Base-by-base conservation (phyloP, 2,888 invertebrate genomes). In the Hirtodrosophila confusa region DNA sequence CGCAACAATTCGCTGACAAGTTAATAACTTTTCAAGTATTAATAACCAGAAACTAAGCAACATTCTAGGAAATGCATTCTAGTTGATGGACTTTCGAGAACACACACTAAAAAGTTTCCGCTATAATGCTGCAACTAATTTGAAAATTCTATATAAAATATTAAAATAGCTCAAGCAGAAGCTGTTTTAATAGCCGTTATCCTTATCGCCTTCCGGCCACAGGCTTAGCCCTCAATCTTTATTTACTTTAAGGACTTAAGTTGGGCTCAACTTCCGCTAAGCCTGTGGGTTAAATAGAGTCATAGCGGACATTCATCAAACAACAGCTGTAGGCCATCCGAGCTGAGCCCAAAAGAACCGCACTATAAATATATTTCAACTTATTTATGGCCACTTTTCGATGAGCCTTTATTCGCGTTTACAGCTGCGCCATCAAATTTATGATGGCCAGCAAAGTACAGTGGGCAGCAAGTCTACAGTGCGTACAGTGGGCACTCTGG, bases 341-440 rank as follows among this genome's bases (percentile, higher is more conserved):
- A 53, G 56, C 44, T 56, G 48, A 35, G 17, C 36, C 35, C 40
- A 33, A 45, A 41, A 53, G 64, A 72, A 69, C 82, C 82, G 60
- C 82, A 87, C 82, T 86, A 86, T 88, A 77, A 77, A 88, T 72
- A 70, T 40, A 71, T 78, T 78, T 80, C 57, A 88, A 88, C 85
- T 82, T 83, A 88, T 88, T 84, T 84, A 84, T 88, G 87, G 67
- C 65, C 86, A 69, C 77, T 84, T 86, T 83, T 84, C 87, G 83
- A 84, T 88, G 84, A 73, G 84, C 66, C 79, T 80, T 80, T 83
- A 79, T 76, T 69, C 74, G 86, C 74, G 78, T 84, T 84, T 88
- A 87, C 85, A 78, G 76, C 65, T 67, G 62, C 72, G 86, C 73
- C 72, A 69, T 83, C 75, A 88, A 83, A 75, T 88, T 86, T 82